phyloP scores from a whole-genome alignment of 2,797 vertebrate genomes.

The Amphiprion clarkii region DNA sequence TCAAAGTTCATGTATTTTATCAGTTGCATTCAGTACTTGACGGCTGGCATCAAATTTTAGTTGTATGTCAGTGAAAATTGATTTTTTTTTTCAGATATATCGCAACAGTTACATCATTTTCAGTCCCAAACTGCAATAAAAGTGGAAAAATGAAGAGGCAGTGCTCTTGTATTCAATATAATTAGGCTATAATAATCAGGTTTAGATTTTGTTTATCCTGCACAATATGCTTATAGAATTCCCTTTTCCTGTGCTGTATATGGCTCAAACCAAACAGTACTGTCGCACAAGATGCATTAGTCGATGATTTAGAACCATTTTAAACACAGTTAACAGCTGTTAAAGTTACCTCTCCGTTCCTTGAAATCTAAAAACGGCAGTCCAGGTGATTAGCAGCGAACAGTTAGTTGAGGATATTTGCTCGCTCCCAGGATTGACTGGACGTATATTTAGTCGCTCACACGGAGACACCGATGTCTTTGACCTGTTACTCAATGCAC shows the following conservation, averaged over 20 bases:
- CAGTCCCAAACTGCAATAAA: not conserved
- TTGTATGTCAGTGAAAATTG: not conserved
- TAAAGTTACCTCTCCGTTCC: constrained; percentile 33
- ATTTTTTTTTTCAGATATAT: not conserved
- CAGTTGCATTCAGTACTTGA: not conserved
- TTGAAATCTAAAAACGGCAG: constrained; percentile 56
- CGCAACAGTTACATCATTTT: not conserved
- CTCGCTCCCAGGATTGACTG: constrained; percentile 40
- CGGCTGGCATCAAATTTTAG: not conserved
- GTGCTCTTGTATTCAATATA: not conserved
- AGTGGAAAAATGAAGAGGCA: not conserved
- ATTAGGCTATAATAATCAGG: not conserved
- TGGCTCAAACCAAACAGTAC: not conserved
- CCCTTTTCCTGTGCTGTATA: not conserved
- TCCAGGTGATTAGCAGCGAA: constrained; percentile 54
- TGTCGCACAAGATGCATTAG: not conserved
- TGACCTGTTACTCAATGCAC: constrained; percentile 63
- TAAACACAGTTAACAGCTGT: not conserved
- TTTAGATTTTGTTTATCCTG: not conserved
- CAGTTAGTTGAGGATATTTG: constrained; percentile 44
- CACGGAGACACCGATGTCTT: constrained; percentile 52
- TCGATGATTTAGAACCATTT: not conserved
- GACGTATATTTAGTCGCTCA: constrained; percentile 62
- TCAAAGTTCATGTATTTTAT: not conserved
- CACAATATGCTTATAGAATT: not conserved